Evolutionary conservation across 2,797 vertebrate species (phyloP).

Genomic region (Oreortyx pictus): DNA sequence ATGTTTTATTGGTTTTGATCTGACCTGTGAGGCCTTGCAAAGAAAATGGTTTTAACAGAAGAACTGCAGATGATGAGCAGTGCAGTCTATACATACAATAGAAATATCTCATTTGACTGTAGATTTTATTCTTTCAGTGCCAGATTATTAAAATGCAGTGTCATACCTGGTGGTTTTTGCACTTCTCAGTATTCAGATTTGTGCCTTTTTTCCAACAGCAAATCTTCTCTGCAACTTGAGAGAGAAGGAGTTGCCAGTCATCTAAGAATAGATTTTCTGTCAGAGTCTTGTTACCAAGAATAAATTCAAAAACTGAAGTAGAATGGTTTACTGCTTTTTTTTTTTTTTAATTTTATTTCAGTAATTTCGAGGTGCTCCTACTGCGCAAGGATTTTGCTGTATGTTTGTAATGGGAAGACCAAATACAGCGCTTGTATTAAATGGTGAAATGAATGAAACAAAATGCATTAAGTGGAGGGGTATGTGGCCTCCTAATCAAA

Average conservation of each 20-base stretch:
- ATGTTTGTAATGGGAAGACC: not conserved
- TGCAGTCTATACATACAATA: not conserved
- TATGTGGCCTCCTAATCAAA: not conserved
- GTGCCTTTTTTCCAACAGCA: not conserved
- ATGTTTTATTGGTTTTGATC: not conserved
- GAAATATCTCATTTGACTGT: constrained; percentile 10
- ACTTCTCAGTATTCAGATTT: not conserved
- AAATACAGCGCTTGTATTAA: not conserved
- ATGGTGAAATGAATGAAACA: not conserved
- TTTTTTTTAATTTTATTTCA: not conserved
- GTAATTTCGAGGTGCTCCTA: not conserved
- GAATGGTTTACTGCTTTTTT: not conserved
- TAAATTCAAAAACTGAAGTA: not conserved
- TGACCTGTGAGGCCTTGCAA: not conserved
- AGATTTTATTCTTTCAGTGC: not conserved
- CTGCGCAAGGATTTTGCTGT: not conserved
- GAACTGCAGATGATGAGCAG: not conserved
- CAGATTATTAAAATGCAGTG: not conserved
- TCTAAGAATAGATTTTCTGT: constrained; percentile 11
- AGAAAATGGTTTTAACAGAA: not conserved
- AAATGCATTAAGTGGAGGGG: not conserved
- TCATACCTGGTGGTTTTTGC: constrained; percentile 34
- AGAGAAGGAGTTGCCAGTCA: not conserved
- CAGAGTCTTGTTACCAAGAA: not conserved
- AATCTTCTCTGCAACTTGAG: not conserved